Base-by-base conservation (phyloP, 2,797 vertebrate species). In the Peromyscus attwateri region DNA sequence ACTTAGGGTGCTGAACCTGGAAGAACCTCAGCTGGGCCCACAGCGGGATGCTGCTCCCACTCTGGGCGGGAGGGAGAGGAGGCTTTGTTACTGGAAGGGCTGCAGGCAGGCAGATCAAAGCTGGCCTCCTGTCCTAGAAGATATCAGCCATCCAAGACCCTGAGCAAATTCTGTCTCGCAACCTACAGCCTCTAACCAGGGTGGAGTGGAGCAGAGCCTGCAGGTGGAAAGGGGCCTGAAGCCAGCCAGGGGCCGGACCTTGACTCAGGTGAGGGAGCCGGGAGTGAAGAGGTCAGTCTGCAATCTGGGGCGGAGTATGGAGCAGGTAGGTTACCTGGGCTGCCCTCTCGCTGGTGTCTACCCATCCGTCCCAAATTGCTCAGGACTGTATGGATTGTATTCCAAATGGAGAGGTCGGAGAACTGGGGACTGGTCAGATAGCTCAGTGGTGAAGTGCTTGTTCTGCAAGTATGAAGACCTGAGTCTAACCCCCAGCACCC, bases 271-370 rank as follows among this genome's bases (percentile, higher is more conserved):
- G 31, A 40, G 9, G 10, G 43, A 8, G 37, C 43, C 31, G 0
- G 17, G 87, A 16, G 31, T 10, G 12, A 31, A 76, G 68, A 80
- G 31, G 70, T 14, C 40, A 6, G 55, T 40, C 40, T 2, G 12
- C 4, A 23, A 9, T 25, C 27, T 7, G 34, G 68, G 16, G 8
- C 46, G 19, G 31, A 10, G 37, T 11, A 5, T 4, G 0, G 55
- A 8, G 23, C 8, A 4, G 49, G 37, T 19, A 1, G 68, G n/a
- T 57, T 70, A 68, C 57, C 79, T 13, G 31, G 9, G 5, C 55
- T 87, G n/a, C 19, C 13, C 21, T 68, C 52, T 23, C 40, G 31
- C 29, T 81, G 29, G 6, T 27, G 3, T 89, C 43, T 87, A 71
- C 13, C 21, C 4, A 27, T 7, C 1, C 55, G 0, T 1, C 43